These are phyloP conservation scores for Druceiella hillmani DNA, from an alignment of 2,888 invertebrate genomes.

Conservation along the genomic window DNA sequence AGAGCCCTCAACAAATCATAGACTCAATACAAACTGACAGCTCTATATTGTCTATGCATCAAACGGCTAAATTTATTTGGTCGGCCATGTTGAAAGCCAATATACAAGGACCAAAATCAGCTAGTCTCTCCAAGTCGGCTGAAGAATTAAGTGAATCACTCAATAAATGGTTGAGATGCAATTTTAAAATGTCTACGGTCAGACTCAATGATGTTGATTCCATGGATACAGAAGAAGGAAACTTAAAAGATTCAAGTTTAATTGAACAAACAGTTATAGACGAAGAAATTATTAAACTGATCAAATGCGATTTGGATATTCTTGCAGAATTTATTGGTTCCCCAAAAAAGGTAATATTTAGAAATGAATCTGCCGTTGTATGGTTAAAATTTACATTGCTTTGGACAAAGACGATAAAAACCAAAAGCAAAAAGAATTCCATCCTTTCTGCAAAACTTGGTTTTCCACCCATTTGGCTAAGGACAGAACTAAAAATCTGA, in stretches of 20 bases:
- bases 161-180: conserved; percentile 12
- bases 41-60: conserved; percentile 30
- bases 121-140: conserved; percentile 37
- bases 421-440: too few relatives aligned
- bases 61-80: conserved; percentile 36
- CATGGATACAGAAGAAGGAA: conserved; percentile 10
- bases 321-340: conserved; percentile 40
- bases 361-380: too few relatives aligned
- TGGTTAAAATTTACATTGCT: too few relatives aligned
- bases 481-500: too few relatives aligned
- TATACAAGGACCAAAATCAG: conserved; percentile 38
- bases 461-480: too few relatives aligned
- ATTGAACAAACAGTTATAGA: conserved; percentile 24
- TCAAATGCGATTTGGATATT: conserved; percentile 36
- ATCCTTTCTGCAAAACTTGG: too few relatives aligned
- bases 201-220: too few relatives aligned
- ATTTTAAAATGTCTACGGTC: too few relatives aligned
- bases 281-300: conserved; percentile 34
- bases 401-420: too few relatives aligned
- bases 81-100: conserved; percentile 37
- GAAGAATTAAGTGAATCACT: too few relatives aligned
- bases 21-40: conserved; percentile 25
- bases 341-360: conserved; percentile 45
- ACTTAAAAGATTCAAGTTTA: conserved; percentile 8
- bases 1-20: conserved; percentile 34